These are phyloP conservation scores for Microtus pennsylvanicus DNA, from an alignment of 2,113 vertebrate genomes.

Conservation along the genomic window DNA sequence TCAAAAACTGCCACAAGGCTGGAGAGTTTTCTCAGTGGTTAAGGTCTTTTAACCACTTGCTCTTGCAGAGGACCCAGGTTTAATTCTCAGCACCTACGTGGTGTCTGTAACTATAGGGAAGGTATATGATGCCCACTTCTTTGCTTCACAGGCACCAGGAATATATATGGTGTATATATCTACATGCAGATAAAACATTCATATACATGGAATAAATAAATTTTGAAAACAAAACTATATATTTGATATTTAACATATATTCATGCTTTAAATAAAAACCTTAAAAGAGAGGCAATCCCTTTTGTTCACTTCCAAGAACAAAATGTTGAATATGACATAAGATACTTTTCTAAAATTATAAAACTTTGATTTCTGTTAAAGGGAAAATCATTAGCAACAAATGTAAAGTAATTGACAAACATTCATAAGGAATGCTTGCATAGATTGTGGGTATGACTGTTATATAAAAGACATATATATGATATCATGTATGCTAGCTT, in stretches of 20 bases:
- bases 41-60: background rate
- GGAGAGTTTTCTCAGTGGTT: background rate
- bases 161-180: background rate
- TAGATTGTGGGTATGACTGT: background rate
- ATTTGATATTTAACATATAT: background rate
- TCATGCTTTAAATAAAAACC: background rate
- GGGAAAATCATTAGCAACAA: background rate
- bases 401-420: background rate
- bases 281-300: background rate
- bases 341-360: conserved; percentile 4
- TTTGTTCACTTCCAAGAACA: background rate
- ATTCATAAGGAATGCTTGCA: background rate
- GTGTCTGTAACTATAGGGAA: background rate
- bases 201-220: background rate
- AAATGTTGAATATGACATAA: background rate
- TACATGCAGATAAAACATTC: background rate
- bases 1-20: background rate
- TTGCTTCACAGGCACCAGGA: too few relatives aligned
- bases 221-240: background rate
- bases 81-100: background rate
- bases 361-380: conserved; percentile 31
- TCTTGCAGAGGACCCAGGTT: background rate
- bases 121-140: background rate
- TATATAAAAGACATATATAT: background rate
- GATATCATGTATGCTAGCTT: background rate